Evolutionary conservation across 2,113 vertebrate genomes (phyloP).

Genomic region (Pangasianodon gigas): DNA sequence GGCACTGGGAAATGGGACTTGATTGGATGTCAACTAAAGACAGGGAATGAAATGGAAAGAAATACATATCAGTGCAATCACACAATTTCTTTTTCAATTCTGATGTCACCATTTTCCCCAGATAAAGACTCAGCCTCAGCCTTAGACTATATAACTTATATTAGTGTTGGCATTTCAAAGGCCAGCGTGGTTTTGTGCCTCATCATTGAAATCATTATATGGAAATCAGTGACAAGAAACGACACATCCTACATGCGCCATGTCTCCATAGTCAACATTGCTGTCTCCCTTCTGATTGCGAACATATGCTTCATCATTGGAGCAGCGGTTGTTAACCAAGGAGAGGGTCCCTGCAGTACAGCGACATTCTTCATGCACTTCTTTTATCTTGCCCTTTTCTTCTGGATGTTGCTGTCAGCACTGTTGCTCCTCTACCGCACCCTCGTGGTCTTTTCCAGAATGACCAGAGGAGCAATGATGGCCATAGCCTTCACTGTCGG

Average conservation of each 20-base stretch:
- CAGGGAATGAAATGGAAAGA: not conserved
- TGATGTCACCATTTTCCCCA: not conserved
- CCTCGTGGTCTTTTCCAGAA: conserved; percentile 71
- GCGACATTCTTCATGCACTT: too few species aligned
- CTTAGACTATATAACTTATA: conserved; percentile 53
- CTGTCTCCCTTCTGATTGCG: conserved; percentile 74
- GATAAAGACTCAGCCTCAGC: not conserved
- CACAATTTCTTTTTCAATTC: conserved; percentile 36
- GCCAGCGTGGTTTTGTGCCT: conserved; percentile 79
- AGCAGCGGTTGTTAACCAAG: conserved; percentile 48
- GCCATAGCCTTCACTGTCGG: conserved; percentile 75
- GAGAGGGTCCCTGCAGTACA: conserved; percentile 68
- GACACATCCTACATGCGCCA: conserved; percentile 83
- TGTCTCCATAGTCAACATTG: conserved; percentile 82
- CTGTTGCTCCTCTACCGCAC: conserved; percentile 83
- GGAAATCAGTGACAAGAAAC: conserved; percentile 76
- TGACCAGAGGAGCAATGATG: conserved; percentile 76
- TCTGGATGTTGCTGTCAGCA: conserved; percentile 87
- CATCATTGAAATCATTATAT: conserved; percentile 74
- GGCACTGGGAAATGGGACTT: conserved; percentile 70
- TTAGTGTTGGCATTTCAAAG: conserved; percentile 79
- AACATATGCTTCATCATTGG: conserved; percentile 82
- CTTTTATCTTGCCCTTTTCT: conserved; percentile 90
- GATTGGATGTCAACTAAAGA: conserved; percentile 53
- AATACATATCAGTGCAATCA: conserved; percentile 17